Conservation (phyloP, 2,113 vertebrate genomes). For the Neogale vison region DNA sequence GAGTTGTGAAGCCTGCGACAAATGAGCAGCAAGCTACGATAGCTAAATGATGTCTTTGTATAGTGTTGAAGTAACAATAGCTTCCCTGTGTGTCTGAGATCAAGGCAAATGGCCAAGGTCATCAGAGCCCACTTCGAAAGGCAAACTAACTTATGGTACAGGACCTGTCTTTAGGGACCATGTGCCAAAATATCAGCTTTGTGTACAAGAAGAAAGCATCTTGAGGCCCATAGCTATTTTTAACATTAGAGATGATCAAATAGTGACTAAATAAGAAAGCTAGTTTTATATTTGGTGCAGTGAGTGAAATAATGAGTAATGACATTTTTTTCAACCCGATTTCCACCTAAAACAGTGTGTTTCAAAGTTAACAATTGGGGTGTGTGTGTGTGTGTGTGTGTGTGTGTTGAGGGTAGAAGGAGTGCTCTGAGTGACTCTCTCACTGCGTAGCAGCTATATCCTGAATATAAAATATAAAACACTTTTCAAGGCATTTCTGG, state of each 20-base stretch:
- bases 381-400: neutral
- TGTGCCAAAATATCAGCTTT: neutral
- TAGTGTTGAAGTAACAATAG: neutral
- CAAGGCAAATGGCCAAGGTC: neutral
- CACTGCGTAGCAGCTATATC: neutral
- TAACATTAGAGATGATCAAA: neutral
- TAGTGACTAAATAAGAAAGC: slow-evolving; percentile 38
- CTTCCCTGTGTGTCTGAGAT: slow-evolving; percentile 14
- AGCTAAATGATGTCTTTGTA: neutral
- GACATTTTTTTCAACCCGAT: neutral
- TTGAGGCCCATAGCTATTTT: neutral
- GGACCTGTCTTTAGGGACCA: neutral
- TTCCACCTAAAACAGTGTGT: neutral
- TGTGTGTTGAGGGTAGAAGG: neutral
- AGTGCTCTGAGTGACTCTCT: neutral
- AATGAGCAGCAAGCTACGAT: neutral
- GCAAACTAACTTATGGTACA: neutral
- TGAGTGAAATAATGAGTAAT: slow-evolving; percentile 15
- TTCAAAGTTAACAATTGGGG: neutral
- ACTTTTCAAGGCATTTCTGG: slow-evolving; percentile 23
- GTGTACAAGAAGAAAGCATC: neutral
- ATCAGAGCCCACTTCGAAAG: neutral
- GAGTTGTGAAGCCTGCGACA: neutral
- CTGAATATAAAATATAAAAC: neutral
- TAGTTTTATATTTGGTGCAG: neutral